Percentiles rank a stretch among this genome's conserved stretches.
These are phyloP conservation scores for Rhagologus leucostigma DNA, from an alignment of 2,113 vertebrate genomes.

Conservation along the genomic window DNA sequence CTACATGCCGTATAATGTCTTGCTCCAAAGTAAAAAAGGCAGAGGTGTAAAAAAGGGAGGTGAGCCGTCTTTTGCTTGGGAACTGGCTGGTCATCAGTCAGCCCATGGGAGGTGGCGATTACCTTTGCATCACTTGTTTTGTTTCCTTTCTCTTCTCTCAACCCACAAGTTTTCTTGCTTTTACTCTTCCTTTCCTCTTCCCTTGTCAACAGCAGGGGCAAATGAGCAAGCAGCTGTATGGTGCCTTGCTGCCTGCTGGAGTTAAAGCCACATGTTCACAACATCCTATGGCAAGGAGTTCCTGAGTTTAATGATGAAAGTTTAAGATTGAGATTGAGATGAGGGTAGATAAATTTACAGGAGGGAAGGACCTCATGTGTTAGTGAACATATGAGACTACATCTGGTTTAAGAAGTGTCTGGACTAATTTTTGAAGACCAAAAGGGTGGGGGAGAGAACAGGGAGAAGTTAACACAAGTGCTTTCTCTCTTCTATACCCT, in stretches of 20 bases:
- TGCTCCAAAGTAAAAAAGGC: neutral
- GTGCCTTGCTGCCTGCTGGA: neutral
- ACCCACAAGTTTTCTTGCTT: neutral
- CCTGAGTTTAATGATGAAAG: neutral
- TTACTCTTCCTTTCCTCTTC: neutral
- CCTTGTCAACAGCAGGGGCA: neutral
- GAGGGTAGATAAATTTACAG: neutral
- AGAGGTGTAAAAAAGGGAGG: neutral
- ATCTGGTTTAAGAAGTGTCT: neutral
- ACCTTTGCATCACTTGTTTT: neutral
- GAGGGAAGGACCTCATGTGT: neutral
- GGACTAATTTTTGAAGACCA: neutral
- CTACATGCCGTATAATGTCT: rapidly evolving
- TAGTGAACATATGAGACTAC: neutral
- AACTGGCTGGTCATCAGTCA: neutral
- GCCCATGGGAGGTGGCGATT: neutral
- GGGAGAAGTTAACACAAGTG: neutral
- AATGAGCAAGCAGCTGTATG: neutral
- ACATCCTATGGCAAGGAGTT: neutral
- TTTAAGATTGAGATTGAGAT: neutral
- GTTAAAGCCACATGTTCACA: neutral
- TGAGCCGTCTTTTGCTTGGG: neutral
- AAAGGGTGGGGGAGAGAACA: neutral
- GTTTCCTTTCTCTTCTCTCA: neutral
- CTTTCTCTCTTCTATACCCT: neutral